A percentile compares a stretch with the other conserved stretches of the same genome.
Conservation (phyloP, 2,113 vertebrate species). For the Otus sunia region DNA sequence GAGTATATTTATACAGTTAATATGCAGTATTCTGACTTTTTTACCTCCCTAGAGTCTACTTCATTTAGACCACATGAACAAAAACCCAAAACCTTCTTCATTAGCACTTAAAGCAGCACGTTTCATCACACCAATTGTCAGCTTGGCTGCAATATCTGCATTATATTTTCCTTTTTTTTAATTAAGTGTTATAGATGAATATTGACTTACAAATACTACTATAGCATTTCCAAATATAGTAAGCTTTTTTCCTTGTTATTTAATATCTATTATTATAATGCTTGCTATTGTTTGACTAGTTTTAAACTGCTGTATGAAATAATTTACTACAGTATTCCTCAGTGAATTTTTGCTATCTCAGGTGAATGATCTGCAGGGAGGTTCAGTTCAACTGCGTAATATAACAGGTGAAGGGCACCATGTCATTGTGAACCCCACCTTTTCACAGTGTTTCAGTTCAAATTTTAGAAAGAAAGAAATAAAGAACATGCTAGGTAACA, state of each 20-base stretch:
- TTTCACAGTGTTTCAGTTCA: neutral
- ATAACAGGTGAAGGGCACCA: neutral
- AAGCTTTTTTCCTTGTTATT: neutral
- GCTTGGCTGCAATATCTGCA: neutral
- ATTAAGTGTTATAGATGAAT: neutral
- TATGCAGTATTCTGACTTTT: constrained; percentile 33
- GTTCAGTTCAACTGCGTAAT: neutral
- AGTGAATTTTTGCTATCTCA: neutral
- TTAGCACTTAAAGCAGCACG: neutral
- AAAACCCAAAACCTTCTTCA: neutral
- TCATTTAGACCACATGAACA: neutral
- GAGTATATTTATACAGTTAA: constrained; percentile 48
- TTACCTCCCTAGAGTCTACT: neutral
- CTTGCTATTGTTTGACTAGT: neutral
- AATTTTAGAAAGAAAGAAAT: constrained; percentile 3
- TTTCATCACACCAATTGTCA: neutral
- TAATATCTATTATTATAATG: neutral
- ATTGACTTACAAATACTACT: neutral
- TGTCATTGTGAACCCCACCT: neutral
- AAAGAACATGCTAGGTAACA: neutral
- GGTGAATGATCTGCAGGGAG: neutral
- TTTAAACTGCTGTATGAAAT: neutral
- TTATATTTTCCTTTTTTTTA: neutral
- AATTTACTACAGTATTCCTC: neutral
- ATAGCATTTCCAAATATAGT: neutral